phyloP scores from a whole-genome alignment of 2,888 invertebrate genomes.

The Plemyria rubiginata region DNA sequence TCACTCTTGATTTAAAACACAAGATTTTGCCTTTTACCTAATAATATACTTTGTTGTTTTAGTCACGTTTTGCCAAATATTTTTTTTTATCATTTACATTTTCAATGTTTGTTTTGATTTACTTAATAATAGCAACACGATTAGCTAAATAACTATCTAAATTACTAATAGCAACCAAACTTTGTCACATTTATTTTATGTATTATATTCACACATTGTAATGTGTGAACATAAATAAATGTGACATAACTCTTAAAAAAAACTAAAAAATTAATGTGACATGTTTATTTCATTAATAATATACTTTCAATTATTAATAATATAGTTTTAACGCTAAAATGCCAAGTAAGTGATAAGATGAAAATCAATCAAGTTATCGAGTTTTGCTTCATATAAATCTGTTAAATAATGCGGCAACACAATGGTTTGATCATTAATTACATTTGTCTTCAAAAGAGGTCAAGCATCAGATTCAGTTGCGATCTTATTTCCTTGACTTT shows the following conservation, averaged over 20 bases:
- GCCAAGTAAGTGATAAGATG: neutral
- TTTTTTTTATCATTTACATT: neutral
- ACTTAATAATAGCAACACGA: too few species aligned
- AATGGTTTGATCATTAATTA: slow-evolving; percentile 61
- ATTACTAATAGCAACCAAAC: too few species aligned
- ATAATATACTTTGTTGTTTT: slow-evolving; percentile 1
- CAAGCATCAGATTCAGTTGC: slow-evolving; percentile 68
- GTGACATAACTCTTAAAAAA: too few species aligned
- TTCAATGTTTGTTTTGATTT: too few species aligned
- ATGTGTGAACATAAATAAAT: too few species aligned
- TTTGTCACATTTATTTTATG: too few species aligned
- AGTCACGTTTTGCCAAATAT: neutral
- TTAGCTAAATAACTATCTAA: too few species aligned
- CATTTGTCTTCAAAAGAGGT: slow-evolving; percentile 65
- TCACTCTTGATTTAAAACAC: slow-evolving; percentile 63
- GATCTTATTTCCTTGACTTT: slow-evolving; percentile 78
- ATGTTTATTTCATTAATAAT: too few species aligned
- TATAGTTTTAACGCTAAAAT: too few species aligned
- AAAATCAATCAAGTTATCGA: slow-evolving; percentile 21
- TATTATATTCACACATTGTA: too few species aligned
- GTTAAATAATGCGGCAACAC: slow-evolving; percentile 45
- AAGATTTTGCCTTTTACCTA: slow-evolving; percentile 25
- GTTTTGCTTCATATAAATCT: slow-evolving; percentile 22
- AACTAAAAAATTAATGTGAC: too few species aligned
- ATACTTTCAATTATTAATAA: too few species aligned